Evolutionary conservation across 2,888 invertebrate species (phyloP).

Genomic region (Tenthredo mesomela): DNA sequence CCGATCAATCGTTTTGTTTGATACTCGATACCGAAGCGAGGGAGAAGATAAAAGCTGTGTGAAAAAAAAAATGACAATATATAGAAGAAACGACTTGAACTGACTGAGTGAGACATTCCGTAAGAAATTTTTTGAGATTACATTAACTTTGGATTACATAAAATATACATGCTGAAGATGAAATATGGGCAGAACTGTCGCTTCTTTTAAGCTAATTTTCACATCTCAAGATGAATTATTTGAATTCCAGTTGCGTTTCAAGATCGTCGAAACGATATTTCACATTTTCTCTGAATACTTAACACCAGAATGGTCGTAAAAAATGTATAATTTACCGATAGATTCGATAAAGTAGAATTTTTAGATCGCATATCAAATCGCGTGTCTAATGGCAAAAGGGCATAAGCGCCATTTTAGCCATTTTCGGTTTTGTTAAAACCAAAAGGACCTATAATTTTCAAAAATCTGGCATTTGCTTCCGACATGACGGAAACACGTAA

Average conservation of each 20-base stretch:
- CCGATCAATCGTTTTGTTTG: slow-evolving; percentile 12
- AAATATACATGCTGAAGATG: not conserved
- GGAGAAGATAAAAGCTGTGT: not conserved
- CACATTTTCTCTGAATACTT: not conserved
- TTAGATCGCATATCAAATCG: not conserved
- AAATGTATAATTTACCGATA: slow-evolving; percentile 14
- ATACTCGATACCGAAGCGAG: not conserved
- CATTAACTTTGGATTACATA: not conserved
- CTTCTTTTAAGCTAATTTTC: not conserved
- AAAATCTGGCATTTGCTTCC: too few species aligned
- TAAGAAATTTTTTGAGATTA: not conserved
- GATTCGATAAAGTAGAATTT: slow-evolving; percentile 11
- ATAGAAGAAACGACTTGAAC: not conserved
- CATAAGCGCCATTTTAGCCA: too few species aligned
- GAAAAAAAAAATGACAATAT: not conserved
- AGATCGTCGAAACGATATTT: slow-evolving; percentile 17
- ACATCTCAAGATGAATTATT: not conserved
- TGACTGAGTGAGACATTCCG: too few species aligned
- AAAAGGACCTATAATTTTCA: too few species aligned
- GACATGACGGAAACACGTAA: too few species aligned
- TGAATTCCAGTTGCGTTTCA: slow-evolving; percentile 19
- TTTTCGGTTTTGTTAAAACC: too few species aligned
- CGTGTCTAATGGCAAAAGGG: too few species aligned
- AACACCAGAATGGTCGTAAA: not conserved
- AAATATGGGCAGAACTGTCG: slow-evolving; percentile 3